phyloP scores from a whole-genome alignment of 2,113 vertebrate species.

The Epinephelus cyanopodus region DNA sequence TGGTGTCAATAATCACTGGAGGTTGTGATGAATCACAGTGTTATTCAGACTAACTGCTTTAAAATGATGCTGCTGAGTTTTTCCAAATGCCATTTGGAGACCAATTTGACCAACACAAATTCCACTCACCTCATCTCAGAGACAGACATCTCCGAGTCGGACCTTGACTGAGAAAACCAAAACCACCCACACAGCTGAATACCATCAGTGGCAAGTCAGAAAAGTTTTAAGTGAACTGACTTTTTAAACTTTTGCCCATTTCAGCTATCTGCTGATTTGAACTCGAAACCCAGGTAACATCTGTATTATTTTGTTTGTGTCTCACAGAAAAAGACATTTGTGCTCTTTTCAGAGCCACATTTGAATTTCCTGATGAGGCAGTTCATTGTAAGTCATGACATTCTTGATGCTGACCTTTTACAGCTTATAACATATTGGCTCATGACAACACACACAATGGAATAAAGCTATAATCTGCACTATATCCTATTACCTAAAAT shows the following conservation, averaged over 20 bases:
- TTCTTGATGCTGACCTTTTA: neutral
- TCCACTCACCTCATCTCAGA: neutral
- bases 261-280: neutral
- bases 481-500: conserved; percentile 3
- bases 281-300: neutral
- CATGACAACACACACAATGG: neutral
- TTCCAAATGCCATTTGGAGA: neutral
- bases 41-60: neutral
- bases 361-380: neutral
- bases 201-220: neutral
- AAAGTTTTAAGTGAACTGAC: neutral
- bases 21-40: neutral
- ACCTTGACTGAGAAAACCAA: neutral
- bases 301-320: neutral
- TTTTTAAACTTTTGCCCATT: neutral
- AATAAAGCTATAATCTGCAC: conserved; percentile 10
- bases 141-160: neutral
- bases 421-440: conserved; percentile 8
- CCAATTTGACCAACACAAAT: neutral
- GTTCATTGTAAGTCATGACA: neutral
- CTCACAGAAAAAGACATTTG: neutral
- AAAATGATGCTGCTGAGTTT: neutral
- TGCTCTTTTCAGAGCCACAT: neutral
- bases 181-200: neutral
- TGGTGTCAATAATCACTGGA: neutral